A percentile compares a stretch with the other conserved stretches of the same genome.
These are phyloP conservation scores for Trichosurus vulpecula DNA, from an alignment of 2,797 vertebrate species.

Conservation along the genomic window DNA sequence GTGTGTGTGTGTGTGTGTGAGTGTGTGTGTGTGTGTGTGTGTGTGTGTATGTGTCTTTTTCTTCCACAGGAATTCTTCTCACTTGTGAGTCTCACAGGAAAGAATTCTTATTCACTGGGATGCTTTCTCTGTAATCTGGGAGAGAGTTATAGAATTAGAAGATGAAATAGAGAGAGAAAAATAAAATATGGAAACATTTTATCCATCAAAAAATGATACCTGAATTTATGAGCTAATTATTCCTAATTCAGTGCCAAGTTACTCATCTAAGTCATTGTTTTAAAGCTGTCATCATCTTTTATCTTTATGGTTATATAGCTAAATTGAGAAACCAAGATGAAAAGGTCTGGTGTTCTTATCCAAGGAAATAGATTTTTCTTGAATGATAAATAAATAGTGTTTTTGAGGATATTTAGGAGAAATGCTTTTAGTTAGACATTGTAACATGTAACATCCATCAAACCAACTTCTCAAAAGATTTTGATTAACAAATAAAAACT, in stretches of 20 bases:
- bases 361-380: neutral
- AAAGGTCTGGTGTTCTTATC: neutral
- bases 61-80: constrained; percentile 73
- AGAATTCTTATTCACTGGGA: constrained; percentile 50
- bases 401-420: neutral
- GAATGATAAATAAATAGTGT: neutral
- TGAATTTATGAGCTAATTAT: constrained; percentile 70
- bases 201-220: constrained; percentile 55
- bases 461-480: constrained; percentile 27
- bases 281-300: neutral
- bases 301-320: constrained; percentile 3
- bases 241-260: neutral
- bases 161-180: constrained; percentile 42
- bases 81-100: constrained; percentile 46
- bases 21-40: too few relatives aligned
- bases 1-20: too few relatives aligned
- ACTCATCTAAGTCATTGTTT: neutral
- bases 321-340: constrained; percentile 12
- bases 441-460: neutral
- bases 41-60: too few relatives aligned
- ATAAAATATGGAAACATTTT: constrained; percentile 58
- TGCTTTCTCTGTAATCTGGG: constrained; percentile 39
- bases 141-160: constrained; percentile 50
- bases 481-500: constrained; percentile 54
- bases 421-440: constrained; percentile 13